phyloP scores from a whole-genome alignment of 2,797 vertebrate genomes.

The Micrastur ruficollis region DNA sequence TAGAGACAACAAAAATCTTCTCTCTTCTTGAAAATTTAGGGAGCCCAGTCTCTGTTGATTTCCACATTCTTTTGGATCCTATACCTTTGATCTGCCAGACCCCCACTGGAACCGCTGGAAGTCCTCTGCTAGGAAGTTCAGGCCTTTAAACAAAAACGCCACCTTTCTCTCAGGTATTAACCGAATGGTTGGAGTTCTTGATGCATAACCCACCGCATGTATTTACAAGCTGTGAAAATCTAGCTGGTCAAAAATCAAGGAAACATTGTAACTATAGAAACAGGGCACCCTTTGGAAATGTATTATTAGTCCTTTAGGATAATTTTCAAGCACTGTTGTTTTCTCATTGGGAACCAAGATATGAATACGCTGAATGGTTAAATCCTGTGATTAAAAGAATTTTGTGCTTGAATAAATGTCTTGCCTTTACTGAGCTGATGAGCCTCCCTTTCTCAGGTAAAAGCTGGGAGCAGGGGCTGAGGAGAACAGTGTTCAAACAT shows the following conservation, averaged over 20 bases:
- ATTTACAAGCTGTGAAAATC: conserved; percentile 5
- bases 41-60: neutral
- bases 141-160: neutral
- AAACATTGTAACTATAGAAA: conserved; percentile 33
- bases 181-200: neutral
- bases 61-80: neutral
- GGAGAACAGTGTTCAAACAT: neutral
- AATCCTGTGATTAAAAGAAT: neutral
- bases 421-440: neutral
- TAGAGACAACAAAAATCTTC: neutral
- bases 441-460: neutral
- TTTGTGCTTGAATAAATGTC: neutral
- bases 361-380: neutral
- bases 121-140: neutral
- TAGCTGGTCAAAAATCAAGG: neutral
- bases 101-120: neutral
- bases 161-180: neutral
- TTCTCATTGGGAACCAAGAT: neutral
- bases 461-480: neutral
- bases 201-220: neutral
- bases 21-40: neutral
- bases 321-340: neutral
- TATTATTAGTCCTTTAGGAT: neutral
- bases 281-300: neutral
- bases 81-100: neutral